phyloP scores from a whole-genome alignment of 1,140 invertebrate species.

The Trialeurodes vaporariorum region DNA sequence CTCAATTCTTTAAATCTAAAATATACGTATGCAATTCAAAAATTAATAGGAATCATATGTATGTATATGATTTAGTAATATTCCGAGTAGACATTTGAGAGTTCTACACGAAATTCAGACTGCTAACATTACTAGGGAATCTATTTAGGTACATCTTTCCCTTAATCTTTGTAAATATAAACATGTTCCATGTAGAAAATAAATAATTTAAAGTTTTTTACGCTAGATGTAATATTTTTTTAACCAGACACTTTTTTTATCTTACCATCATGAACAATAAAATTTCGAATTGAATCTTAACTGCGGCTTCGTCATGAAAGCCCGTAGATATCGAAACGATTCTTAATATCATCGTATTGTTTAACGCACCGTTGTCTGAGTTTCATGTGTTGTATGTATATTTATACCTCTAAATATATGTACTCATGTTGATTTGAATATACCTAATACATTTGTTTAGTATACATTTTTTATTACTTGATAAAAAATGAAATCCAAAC shows the following conservation, averaged over 20 bases:
- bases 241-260: neutral
- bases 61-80: neutral
- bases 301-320: too few relatives aligned
- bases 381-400: neutral
- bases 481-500: neutral
- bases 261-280: too few relatives aligned
- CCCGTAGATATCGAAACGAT: too few relatives aligned
- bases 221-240: neutral
- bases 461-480: too few relatives aligned
- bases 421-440: neutral
- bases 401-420: neutral
- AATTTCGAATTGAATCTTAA: too few relatives aligned
- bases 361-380: too few relatives aligned
- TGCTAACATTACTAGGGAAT: neutral
- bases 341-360: too few relatives aligned
- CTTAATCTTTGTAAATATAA: neutral
- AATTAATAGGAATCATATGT: neutral
- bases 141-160: neutral
- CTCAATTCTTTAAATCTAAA: neutral
- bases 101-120: neutral
- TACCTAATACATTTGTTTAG: too few relatives aligned
- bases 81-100: neutral
- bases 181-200: neutral
- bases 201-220: neutral
- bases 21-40: conserved; percentile 1